Evolutionary conservation across 37 sponge, comb jelly and placozoan genomes (phyloP).

Genomic region (Aplysina aerophoba): DNA sequence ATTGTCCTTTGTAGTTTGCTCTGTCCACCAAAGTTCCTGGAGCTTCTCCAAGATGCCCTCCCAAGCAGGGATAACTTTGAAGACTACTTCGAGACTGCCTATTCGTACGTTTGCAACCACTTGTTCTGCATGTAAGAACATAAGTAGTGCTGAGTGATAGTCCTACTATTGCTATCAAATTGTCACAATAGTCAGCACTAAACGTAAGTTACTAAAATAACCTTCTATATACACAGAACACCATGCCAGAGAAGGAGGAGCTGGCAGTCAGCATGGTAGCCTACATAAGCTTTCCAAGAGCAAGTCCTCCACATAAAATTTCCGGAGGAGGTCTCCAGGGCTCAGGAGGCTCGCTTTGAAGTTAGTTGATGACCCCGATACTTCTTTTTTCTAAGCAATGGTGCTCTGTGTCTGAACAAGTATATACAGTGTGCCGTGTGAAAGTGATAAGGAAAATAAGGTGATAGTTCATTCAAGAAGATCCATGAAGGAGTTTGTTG

Average conservation of each 20-base stretch:
- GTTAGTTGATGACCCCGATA: no score
- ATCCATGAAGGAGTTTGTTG: no score
- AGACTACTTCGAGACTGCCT: constrained; percentile 6
- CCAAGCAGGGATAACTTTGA: not conserved
- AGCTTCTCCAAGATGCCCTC: not conserved
- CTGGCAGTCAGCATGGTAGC: not conserved
- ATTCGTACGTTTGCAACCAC: not conserved
- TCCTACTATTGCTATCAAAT: no score
- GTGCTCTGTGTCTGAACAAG: no score
- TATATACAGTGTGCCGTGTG: no score
- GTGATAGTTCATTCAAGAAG: no score
- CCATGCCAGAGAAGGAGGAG: constrained; percentile 13
- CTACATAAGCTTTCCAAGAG: not conserved
- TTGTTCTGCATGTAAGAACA: constrained; percentile 5
- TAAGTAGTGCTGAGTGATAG: no score
- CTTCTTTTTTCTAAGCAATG: no score
- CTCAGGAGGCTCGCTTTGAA: constrained; percentile 11
- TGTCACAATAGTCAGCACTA: no score
- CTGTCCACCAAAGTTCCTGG: constrained; percentile 19
- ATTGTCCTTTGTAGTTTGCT: not conserved
- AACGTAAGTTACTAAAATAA: not conserved
- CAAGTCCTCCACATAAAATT: not conserved
- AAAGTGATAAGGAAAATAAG: no score
- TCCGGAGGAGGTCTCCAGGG: not conserved
- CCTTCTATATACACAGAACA: not conserved